These are phyloP conservation scores for Enteromius anoplus DNA, from an alignment of 2,797 vertebrate species.

Conservation along the genomic window DNA sequence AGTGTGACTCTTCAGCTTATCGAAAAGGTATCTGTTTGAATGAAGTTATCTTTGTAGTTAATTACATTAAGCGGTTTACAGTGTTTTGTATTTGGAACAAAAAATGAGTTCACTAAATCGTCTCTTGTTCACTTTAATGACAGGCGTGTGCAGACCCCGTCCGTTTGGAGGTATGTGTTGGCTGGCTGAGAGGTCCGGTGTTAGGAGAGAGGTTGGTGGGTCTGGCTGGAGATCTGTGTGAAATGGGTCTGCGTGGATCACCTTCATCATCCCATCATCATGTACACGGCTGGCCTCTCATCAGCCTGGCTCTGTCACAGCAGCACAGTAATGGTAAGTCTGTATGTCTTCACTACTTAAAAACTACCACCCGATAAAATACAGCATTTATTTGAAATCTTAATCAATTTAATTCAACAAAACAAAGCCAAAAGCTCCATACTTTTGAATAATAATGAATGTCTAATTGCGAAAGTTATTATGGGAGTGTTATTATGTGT, in stretches of 20 bases:
- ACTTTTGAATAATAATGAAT: no score
- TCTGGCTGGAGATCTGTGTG: slow-evolving; percentile 85
- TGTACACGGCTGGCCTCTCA: slow-evolving; percentile 85
- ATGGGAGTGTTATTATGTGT: background rate
- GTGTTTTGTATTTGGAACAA: background rate
- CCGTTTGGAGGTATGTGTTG: slow-evolving; percentile 77
- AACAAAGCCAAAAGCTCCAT: background rate
- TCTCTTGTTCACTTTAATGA: slow-evolving; percentile 8
- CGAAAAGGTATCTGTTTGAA: slow-evolving; percentile 82
- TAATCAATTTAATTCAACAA: background rate
- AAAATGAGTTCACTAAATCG: background rate
- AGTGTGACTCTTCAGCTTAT: slow-evolving; percentile 87
- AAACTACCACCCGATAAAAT: background rate
- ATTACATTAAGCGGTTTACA: background rate
- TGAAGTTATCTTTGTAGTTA: background rate
- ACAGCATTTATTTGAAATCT: background rate
- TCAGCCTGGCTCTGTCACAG: slow-evolving; percentile 90
- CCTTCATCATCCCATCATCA: slow-evolving; percentile 57
- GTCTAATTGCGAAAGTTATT: no score
- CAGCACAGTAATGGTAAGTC: slow-evolving; percentile 83
- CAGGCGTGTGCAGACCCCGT: slow-evolving; percentile 84
- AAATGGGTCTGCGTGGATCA: slow-evolving; percentile 67
- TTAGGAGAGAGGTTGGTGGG: slow-evolving; percentile 87
- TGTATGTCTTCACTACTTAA: background rate
- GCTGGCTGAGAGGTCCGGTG: slow-evolving; percentile 90